phyloP scores from a whole-genome alignment of 1,140 invertebrate species.

The Uloborus diversus region DNA sequence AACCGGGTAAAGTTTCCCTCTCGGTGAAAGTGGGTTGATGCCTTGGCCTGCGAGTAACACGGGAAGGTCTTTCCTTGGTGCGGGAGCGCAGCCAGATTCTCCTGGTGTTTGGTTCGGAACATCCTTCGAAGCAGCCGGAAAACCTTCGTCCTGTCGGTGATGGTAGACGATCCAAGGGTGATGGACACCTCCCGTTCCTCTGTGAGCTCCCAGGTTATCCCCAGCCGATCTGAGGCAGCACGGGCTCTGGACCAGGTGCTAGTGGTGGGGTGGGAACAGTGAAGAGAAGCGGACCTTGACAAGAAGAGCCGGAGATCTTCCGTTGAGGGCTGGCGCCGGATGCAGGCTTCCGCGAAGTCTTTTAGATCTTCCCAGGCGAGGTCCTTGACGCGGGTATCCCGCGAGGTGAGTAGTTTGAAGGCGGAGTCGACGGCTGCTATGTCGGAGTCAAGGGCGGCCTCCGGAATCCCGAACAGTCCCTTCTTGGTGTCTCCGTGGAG shows the following conservation, averaged over 20 bases:
- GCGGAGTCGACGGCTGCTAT: not conserved
- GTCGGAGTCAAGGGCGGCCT: not conserved
- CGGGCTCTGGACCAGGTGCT: not conserved
- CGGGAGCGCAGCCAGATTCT: not conserved
- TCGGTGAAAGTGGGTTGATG: not conserved
- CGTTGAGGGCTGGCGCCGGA: not conserved
- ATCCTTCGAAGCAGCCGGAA: fast-evolving
- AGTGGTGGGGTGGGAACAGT: not conserved
- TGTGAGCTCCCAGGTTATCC: not conserved
- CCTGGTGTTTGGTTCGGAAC: not conserved
- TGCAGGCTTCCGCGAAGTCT: fast-evolving
- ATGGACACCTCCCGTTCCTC: not conserved
- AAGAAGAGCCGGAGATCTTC: not conserved
- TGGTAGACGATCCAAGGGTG: not conserved
- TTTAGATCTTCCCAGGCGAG: not conserved
- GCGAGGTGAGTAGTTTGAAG: not conserved
- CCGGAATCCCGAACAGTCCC: not conserved
- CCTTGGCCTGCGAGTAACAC: not conserved
- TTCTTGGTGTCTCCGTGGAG: not conserved
- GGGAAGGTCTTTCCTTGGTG: not conserved
- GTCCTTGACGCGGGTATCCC: not conserved
- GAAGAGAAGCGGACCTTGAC: fast-evolving
- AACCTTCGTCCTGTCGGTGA: fast-evolving
- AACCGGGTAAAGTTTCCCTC: not conserved
- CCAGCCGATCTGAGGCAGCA: not conserved